A percentile compares a stretch with the other conserved stretches of the same genome.
These are phyloP conservation scores for Leucoptera coffeella DNA, from an alignment of 2,888 invertebrate species.

Conservation along the genomic window DNA sequence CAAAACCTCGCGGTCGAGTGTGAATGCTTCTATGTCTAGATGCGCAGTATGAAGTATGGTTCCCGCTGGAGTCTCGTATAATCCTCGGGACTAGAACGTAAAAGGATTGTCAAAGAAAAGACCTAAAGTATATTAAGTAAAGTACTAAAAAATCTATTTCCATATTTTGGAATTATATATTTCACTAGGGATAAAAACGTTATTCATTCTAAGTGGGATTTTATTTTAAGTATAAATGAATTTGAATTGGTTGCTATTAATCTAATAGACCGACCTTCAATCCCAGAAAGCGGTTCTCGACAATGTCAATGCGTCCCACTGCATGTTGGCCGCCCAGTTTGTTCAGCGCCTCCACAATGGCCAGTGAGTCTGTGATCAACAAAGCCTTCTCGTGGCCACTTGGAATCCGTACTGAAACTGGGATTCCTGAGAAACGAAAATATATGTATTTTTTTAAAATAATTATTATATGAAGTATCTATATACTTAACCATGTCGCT, in stretches of 20 bases:
- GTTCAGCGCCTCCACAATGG: constrained; percentile 64
- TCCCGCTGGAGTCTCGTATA: constrained; percentile 80
- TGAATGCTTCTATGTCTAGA: constrained; percentile 69
- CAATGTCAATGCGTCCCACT: constrained; percentile 78
- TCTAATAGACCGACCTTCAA: constrained; percentile 57
- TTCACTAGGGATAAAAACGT: no score
- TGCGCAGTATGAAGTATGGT: constrained; percentile 70
- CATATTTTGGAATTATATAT: constrained; percentile 8
- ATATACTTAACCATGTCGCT: no score
- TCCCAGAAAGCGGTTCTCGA: constrained; percentile 80
- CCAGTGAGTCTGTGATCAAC: constrained; percentile 41
- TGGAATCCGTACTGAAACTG: constrained; percentile 28
- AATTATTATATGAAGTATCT: no score
- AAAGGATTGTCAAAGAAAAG: neutral
- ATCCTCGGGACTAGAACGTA: constrained; percentile 59
- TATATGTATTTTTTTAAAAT: no score
- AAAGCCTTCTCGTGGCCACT: constrained; percentile 34
- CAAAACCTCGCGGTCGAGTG: constrained; percentile 72
- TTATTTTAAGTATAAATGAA: no score
- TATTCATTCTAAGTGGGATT: no score
- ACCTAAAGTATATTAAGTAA: no score
- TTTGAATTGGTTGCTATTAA: no score
- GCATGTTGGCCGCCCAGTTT: constrained; percentile 67
- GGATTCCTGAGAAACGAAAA: constrained; percentile 31
- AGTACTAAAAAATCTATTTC: no score